These are phyloP conservation scores for Arvicanthis niloticus DNA, from an alignment of 2,113 vertebrate species.

Conservation along the genomic window DNA sequence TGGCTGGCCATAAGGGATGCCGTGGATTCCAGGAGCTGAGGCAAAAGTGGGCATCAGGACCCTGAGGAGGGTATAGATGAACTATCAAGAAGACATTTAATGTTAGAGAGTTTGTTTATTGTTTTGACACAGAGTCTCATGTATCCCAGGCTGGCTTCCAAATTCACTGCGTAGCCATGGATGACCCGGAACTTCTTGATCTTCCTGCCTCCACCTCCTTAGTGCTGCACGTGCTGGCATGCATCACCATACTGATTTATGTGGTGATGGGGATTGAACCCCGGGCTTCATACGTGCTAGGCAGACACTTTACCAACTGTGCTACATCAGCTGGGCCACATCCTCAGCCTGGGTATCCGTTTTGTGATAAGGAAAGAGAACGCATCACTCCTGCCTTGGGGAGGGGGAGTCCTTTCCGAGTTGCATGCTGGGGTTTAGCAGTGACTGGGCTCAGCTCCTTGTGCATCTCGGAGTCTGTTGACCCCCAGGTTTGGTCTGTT, in stretches of 20 bases:
- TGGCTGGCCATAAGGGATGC: not conserved
- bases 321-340: no score
- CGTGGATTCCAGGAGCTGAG: not conserved
- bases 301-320: not conserved
- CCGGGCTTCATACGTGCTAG: not conserved
- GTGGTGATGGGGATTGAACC: not conserved
- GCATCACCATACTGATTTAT: not conserved
- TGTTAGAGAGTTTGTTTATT: not conserved
- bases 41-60: not conserved
- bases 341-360: not conserved
- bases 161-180: not conserved
- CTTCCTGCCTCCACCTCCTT: not conserved
- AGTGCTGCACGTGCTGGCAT: no score
- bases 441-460: not conserved
- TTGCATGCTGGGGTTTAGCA: fast-evolving
- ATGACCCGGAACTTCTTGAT: not conserved
- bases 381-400: not conserved
- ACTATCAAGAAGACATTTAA: not conserved
- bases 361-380: not conserved
- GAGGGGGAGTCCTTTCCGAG: not conserved
- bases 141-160: not conserved
- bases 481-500: not conserved
- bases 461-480: not conserved
- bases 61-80: not conserved
- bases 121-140: no score